Base-by-base conservation (phyloP, 2,888 invertebrate species). In the Nasonovia ribisnigri region DNA sequence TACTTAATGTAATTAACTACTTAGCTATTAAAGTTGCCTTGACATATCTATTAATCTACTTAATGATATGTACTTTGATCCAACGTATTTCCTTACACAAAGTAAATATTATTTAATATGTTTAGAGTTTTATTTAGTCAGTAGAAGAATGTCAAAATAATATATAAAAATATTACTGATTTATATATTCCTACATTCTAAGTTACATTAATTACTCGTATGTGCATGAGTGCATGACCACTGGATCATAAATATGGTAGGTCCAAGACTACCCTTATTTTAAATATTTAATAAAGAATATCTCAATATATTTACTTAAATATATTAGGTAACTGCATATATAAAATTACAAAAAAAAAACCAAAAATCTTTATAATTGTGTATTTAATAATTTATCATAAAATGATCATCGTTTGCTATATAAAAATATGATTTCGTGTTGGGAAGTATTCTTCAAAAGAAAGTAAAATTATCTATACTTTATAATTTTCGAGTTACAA, bases 1-100 rank as follows among this genome's bases (percentile, higher is more conserved):
- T 24, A 88, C 88, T 10, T 54, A 48, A 88, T 88, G 51, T 88
- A 36, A 88, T 51, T 54, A 42, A 88, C 36, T 51, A 88, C 51
- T 88, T 88, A 54, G 36, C 51, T 36, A 51, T 88, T 51, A 24
- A 36, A 42, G 88, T 88, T 51, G 36, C 10, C 10, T 88, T 29
- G 16, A 86, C 46, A 46, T 86, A 16, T 77, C 77, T 77, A 77
- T 77, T 77, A 77, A 77, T 77, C 36, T 77, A 20, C 77, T 77
- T 60, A 60, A n/a, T n/a, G n/a, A n/a, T 10, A n/a, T 36, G 6
- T 67, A 13, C 67, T 67, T 36, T 67, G n/a, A 67, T 16, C n/a
- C n/a, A 16, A n/a, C 16, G 16, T 2, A 67, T 67, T 67, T 16
- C n/a, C 67, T 67, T 67, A 16, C 16, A 54, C n/a, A 16, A n/a